Evolutionary conservation across 2,113 vertebrate species (phyloP).

Genomic region (Laticauda laticaudata): DNA sequence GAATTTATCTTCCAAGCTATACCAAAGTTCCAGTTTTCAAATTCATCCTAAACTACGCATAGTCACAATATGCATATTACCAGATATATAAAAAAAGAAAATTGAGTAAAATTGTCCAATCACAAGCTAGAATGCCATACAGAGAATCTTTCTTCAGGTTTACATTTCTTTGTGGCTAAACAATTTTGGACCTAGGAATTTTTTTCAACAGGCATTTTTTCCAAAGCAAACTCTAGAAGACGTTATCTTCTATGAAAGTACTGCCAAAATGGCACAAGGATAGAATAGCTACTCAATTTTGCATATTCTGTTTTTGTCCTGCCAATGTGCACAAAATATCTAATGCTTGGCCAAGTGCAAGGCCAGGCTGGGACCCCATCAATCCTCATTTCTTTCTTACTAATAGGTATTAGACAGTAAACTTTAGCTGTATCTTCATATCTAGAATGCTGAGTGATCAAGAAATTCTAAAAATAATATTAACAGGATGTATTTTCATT

Average conservation of each 20-base stretch:
- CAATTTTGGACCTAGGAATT: neutral
- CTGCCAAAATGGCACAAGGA: neutral
- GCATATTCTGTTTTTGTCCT: neutral
- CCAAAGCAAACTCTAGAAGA: neutral
- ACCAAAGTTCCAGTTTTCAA: neutral
- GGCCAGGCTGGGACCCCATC: neutral
- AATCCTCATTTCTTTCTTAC: neutral
- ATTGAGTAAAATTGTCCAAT: neutral
- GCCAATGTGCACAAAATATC: neutral
- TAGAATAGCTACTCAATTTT: neutral
- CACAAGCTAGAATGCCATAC: neutral
- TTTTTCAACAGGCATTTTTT: neutral
- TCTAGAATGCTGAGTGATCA: neutral
- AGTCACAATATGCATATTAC: neutral
- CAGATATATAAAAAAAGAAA: neutral
- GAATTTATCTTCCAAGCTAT: neutral
- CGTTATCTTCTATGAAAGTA: neutral
- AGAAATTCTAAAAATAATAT: no score
- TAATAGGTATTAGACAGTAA: neutral
- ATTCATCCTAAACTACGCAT: neutral
- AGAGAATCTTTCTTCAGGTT: neutral
- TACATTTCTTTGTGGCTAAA: neutral
- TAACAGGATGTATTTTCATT: neutral
- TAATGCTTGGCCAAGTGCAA: neutral
- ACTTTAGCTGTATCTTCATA: neutral